Evolutionary conservation across 2,113 vertebrate species (phyloP), one percentile per base, ranked within the genome.

Genomic region (Mormoops blainvillei): DNA sequence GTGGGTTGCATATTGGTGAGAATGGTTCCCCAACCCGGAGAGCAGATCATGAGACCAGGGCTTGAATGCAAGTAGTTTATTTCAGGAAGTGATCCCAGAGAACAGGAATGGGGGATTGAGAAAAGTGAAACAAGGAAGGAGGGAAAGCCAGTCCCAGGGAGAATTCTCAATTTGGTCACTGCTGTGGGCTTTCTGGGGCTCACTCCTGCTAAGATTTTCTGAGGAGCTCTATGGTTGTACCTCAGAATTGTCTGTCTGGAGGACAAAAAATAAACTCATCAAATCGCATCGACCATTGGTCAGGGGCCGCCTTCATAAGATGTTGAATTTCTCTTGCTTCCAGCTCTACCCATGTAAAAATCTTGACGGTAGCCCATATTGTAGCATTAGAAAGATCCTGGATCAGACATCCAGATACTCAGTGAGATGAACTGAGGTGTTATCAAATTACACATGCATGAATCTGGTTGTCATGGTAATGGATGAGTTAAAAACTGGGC

Each of bases 351-450:
- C 14, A 50, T 68, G 28, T 26, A 19, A 50, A 28, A 65, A 56
- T 89, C 82, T 76, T 95, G n/a, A 94, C 85, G 54, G 22, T 81
- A 77, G 15, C 26, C 20, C 4, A 50, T 87, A 70, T 2, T 73
- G 20, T 80, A 61, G 38, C 45, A 85, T 78, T 58, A 92, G 68
- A 94, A 91, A 83, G 68, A 94, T 92, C 50, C n/a, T 90, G 38
- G 22, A 70, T 74, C 28, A 83, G 76, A 87, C 26, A 97, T n/a
- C 36, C 67, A 94, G 48, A 38, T 28, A 78, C 76, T 63, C 12
- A 48, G 38, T 54, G 80, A 89, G 52, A 33, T 74, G 36, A 95
- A 94, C 38, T 81, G 61, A 89, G 50, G 48, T 63, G 33, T 70
- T 56, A 56, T 82, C 61, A 67, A 97, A 68, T 95, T 81, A 73